Conservation (phyloP, 1,140 invertebrate species). For the Anastrepha obliqua region DNA sequence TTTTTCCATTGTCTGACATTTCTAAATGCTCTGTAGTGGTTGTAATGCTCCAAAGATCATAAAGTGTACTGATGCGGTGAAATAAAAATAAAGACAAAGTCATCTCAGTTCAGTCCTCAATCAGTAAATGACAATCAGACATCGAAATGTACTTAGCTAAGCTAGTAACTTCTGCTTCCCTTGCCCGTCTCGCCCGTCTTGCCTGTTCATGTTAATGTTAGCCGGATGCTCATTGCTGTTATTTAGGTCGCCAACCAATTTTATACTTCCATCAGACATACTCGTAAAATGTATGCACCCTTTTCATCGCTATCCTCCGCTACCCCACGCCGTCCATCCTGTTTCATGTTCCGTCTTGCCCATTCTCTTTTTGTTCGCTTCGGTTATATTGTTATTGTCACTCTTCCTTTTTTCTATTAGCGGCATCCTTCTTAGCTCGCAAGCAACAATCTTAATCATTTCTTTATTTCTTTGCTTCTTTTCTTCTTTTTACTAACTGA, state of each 20-base stretch:
- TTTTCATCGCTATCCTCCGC: too few relatives aligned
- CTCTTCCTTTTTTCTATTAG: slow-evolving; percentile 19
- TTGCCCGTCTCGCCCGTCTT: neutral
- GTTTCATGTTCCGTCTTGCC: neutral
- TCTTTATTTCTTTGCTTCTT: neutral
- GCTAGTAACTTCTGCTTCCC: neutral
- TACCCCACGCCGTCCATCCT: too few relatives aligned
- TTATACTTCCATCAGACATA: neutral
- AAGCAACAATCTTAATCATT: slow-evolving; percentile 11
- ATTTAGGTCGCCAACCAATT: slow-evolving; percentile 31
- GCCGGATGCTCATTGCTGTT: neutral
- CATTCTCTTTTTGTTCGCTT: neutral
- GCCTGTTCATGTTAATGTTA: neutral
- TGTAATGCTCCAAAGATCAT: slow-evolving; percentile 5
- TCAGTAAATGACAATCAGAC: slow-evolving; percentile 25
- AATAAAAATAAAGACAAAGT: slow-evolving; percentile 33
- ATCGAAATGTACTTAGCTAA: slow-evolving; percentile 27
- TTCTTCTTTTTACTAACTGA: neutral
- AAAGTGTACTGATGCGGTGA: slow-evolving; percentile 22
- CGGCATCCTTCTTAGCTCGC: neutral
- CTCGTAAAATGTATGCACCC: neutral
- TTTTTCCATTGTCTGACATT: neutral
- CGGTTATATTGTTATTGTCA: neutral
- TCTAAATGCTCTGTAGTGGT: neutral
- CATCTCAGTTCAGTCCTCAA: neutral